A percentile compares a stretch with the other conserved stretches of the same genome.
Conservation (phyloP, 2,797 vertebrate species). For the Karalla daura region DNA sequence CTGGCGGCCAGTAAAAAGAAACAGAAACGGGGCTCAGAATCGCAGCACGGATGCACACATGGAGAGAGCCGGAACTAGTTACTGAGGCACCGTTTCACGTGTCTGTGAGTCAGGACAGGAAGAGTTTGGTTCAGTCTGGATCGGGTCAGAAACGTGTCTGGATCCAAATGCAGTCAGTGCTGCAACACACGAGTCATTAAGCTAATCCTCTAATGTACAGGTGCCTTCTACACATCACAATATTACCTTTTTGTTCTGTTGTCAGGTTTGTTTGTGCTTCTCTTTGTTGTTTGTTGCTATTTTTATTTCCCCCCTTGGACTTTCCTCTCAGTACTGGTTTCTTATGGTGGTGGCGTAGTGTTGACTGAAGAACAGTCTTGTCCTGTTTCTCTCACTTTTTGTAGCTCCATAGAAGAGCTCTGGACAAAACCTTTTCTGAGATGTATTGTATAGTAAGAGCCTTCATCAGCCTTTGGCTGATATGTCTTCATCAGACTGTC, state of each 20-base stretch:
- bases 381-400: too few species aligned
- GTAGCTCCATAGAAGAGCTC: too few species aligned
- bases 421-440: too few species aligned
- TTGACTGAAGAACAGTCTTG: not conserved
- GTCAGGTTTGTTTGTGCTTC: not conserved
- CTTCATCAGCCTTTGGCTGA: not conserved
- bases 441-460: too few species aligned
- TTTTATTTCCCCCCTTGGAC: not conserved
- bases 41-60: not conserved
- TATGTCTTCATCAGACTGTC: too few species aligned
- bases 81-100: conserved; percentile 1
- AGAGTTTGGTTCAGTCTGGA: conserved; percentile 27
- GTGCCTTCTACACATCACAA: conserved; percentile 26
- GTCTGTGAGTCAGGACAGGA: conserved; percentile 1
- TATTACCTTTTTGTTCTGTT: conserved; percentile 10
- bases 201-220: not conserved
- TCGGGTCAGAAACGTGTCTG: not conserved
- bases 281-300: not conserved
- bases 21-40: not conserved
- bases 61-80: conserved; percentile 6
- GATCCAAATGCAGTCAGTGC: not conserved
- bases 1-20: conserved; percentile 44
- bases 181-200: not conserved
- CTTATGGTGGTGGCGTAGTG: not conserved
- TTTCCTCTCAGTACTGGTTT: not conserved